Conservation (phyloP, 2,113 vertebrate genomes). For the Pangasianodon hypophthalmus region DNA sequence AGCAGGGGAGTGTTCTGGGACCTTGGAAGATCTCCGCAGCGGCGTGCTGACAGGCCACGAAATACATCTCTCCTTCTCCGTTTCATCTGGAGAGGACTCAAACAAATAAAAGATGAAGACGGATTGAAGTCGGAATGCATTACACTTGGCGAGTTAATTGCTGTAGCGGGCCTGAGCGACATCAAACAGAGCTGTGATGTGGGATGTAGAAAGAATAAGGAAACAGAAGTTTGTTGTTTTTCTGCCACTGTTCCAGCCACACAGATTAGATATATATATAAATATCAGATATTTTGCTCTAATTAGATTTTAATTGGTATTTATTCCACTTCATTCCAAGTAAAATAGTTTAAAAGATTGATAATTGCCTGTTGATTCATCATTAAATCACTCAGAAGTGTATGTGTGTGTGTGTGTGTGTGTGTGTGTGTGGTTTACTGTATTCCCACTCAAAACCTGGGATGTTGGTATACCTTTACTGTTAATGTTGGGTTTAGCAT, state of each 20-base stretch:
- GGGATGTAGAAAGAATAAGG: conserved; percentile 8
- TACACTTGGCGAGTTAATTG: conserved; percentile 50
- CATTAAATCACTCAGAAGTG: not conserved
- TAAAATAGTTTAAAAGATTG: not conserved
- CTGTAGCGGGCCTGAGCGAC: conserved; percentile 30
- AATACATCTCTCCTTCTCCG: conserved; percentile 19
- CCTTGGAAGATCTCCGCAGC: not conserved
- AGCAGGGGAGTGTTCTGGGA: conserved; percentile 30
- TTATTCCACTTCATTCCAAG: not conserved
- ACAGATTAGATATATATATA: conserved; percentile 18
- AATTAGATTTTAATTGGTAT: conserved; percentile 21
- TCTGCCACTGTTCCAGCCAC: not conserved
- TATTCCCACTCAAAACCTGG: too few relatives aligned
- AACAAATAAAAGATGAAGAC: conserved; percentile 38
- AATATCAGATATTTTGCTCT: conserved; percentile 1
- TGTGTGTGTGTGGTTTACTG: not conserved
- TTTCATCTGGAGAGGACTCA: conserved; percentile 43
- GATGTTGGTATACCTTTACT: too few relatives aligned
- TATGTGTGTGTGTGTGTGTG: not conserved
- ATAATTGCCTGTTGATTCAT: not conserved
- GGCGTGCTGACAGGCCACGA: conserved; percentile 24
- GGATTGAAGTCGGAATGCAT: conserved; percentile 25
- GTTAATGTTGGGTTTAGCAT: not conserved
- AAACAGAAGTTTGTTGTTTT: conserved; percentile 12
- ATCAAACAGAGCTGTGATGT: conserved; percentile 37